A percentile compares a stretch with the other conserved stretches of the same genome.
Conservation (phyloP, 1,140 invertebrate species). For the Oppia nitens region DNA sequence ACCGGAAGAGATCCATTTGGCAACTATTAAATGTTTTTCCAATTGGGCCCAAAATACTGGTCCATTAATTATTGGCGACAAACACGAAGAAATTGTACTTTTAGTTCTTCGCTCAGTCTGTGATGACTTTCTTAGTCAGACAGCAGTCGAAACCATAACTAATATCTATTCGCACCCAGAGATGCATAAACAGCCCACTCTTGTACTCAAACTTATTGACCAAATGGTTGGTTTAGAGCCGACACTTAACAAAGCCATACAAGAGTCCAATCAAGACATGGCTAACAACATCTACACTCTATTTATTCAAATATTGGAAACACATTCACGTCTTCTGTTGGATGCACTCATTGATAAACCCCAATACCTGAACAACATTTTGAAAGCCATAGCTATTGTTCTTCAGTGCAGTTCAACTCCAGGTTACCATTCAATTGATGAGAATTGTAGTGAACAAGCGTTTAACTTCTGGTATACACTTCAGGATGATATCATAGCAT, state of each 20-base stretch:
- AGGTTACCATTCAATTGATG: constrained; percentile 64
- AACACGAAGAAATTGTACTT: constrained; percentile 24
- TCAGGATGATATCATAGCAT: constrained; percentile 47
- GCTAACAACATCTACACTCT: constrained; percentile 38
- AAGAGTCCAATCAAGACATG: constrained; percentile 28
- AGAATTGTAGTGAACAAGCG: constrained; percentile 58
- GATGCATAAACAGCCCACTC: constrained; percentile 28
- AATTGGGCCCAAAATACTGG: constrained; percentile 42
- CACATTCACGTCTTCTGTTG: constrained; percentile 42
- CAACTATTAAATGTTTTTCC: constrained; percentile 39
- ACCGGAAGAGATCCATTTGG: constrained; percentile 24
- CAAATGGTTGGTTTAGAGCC: constrained; percentile 29
- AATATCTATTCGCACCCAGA: constrained; percentile 39
- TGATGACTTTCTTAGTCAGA: constrained; percentile 36
- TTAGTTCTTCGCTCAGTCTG: constrained; percentile 29
- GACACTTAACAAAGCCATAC: constrained; percentile 24
- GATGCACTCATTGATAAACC: constrained; percentile 27
- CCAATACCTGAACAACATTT: constrained; percentile 27
- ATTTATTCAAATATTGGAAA: constrained; percentile 44
- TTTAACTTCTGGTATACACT: constrained; percentile 80
- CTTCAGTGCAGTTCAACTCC: constrained; percentile 57
- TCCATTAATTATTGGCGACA: constrained; percentile 18
- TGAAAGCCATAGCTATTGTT: constrained; percentile 40
- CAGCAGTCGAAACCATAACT: constrained; percentile 40
- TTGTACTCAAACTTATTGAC: constrained; percentile 35